Conservation (phyloP, 2,797 vertebrate species). For the Jordanella pulchra region DNA sequence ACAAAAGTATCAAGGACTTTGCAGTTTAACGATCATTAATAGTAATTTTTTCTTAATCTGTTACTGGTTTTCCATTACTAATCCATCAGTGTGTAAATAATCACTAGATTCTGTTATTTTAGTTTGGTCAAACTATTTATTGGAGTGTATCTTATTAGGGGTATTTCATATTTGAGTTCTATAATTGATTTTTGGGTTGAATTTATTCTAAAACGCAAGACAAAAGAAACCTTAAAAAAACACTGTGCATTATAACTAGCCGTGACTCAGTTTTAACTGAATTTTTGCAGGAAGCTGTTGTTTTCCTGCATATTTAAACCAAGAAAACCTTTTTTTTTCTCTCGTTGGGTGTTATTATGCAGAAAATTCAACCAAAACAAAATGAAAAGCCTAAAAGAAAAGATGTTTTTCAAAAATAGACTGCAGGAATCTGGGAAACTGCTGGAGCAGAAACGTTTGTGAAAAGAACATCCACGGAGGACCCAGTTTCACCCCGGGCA, state of each 20-base stretch:
- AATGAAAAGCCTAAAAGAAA: conserved; percentile 14
- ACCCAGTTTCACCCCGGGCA: conserved; percentile 47
- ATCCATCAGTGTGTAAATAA: not conserved
- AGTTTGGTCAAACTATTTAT: not conserved
- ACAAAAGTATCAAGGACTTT: not conserved
- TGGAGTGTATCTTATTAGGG: not conserved
- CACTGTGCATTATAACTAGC: not conserved
- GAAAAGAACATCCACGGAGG: conserved; percentile 57
- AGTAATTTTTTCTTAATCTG: not conserved
- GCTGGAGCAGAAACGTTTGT: conserved; percentile 56
- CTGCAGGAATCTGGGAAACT: conserved; percentile 40
- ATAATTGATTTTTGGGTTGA: no score
- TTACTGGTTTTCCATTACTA: not conserved
- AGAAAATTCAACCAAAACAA: not conserved
- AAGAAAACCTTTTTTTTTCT: not conserved
- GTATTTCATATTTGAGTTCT: not conserved
- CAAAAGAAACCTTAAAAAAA: not conserved
- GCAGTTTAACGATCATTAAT: not conserved
- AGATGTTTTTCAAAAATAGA: conserved; percentile 20
- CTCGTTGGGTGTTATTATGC: not conserved
- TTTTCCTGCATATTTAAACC: not conserved
- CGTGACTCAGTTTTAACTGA: not conserved
- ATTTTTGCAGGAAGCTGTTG: not conserved
- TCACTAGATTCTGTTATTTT: not conserved
- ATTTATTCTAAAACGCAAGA: not conserved